Percentiles rank a stretch among this genome's conserved stretches.
Conservation (phyloP, 2,797 vertebrate species). For the Acrocephalus scirpaceus region DNA sequence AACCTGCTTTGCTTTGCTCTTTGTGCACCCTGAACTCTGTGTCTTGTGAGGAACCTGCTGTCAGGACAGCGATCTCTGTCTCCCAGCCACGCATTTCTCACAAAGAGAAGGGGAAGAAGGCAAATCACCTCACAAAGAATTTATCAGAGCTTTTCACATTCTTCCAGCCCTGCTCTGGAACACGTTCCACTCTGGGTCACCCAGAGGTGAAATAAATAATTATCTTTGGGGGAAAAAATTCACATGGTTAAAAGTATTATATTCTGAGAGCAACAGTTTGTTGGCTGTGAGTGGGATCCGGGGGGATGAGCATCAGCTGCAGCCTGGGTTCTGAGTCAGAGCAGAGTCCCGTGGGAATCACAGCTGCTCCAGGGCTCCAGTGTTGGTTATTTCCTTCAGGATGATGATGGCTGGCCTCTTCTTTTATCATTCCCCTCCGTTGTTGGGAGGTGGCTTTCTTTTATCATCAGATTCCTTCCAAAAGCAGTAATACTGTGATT, state of each 20-base stretch:
- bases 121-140: neutral
- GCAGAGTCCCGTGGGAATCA: slow-evolving; percentile 19
- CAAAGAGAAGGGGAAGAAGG: neutral
- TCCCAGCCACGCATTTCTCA: neutral
- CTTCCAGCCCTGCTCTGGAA: slow-evolving; percentile 16
- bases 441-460: slow-evolving; percentile 32
- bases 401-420: slow-evolving; percentile 20
- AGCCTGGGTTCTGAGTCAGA: slow-evolving; percentile 48
- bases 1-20: slow-evolving; percentile 24
- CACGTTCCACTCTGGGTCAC: slow-evolving; percentile 15
- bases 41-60: slow-evolving; percentile 50
- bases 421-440: slow-evolving; percentile 27
- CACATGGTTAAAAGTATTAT: slow-evolving; percentile 12
- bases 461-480: slow-evolving; percentile 69
- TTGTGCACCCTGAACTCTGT: slow-evolving; percentile 6
- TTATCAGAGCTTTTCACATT: slow-evolving; percentile 24
- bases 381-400: slow-evolving; percentile 18
- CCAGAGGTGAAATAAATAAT: slow-evolving; percentile 52
- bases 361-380: slow-evolving; percentile 25
- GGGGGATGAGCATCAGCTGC: slow-evolving; percentile 51
- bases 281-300: slow-evolving; percentile 14
- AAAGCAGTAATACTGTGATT: slow-evolving; percentile 57
- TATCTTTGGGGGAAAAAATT: slow-evolving; percentile 25
- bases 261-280: slow-evolving; percentile 35
- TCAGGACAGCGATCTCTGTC: neutral